Base-by-base conservation (phyloP, 2,797 vertebrate species). In the Manis crassicaudata region DNA sequence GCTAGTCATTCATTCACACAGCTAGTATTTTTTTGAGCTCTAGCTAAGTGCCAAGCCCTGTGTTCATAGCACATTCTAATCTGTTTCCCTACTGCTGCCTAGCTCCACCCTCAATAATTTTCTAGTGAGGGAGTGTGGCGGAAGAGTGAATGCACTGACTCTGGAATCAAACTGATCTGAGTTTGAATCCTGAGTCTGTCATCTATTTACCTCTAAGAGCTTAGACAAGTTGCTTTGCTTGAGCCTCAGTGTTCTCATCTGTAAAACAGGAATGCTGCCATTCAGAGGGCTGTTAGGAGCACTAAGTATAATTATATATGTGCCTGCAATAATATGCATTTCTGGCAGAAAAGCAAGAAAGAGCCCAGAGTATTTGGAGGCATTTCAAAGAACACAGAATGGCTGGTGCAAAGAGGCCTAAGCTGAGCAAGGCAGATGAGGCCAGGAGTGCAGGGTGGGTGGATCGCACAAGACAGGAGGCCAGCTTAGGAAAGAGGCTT, bases 281-380 rank as follows among this genome's bases (percentile, higher is more conserved):
- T 50, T 58, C 17, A 60, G 37, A 37, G 9, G 67, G 13, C 50
- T 62, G 16, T 7, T 40, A 46, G 25, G 29, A 65, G 29, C 73
- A 27, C 32, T 29, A 21, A 83, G 11, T n/a, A 11, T 29, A 62
- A 43, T 60, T 29, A 4, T 3, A 7, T 18, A 21, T 6, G n/a
- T n/a, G 35, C 21, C 76, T 88, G 40, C 65, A 9, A 35, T 35
- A 13, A 56, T 1, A n/a, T 54, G 10, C 27, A 1, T 83, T 96
- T 92, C 84, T 17, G 5, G 20, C 40, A 79, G 54, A 68, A 95
- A 95, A 85, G 63, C 77, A 90, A 95, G 84, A 96, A 82, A 92
- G 18, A 90, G 43, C 63, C n/a, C 8, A 13, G n/a, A 67, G 50
- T 50, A 56, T 67, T 56, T 60, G 73, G 72, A 58, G 29, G 50